A percentile compares a stretch with the other conserved stretches of the same genome.
These are phyloP conservation scores for Eumeta japonica DNA, from an alignment of 1,140 invertebrate species.

Conservation along the genomic window DNA sequence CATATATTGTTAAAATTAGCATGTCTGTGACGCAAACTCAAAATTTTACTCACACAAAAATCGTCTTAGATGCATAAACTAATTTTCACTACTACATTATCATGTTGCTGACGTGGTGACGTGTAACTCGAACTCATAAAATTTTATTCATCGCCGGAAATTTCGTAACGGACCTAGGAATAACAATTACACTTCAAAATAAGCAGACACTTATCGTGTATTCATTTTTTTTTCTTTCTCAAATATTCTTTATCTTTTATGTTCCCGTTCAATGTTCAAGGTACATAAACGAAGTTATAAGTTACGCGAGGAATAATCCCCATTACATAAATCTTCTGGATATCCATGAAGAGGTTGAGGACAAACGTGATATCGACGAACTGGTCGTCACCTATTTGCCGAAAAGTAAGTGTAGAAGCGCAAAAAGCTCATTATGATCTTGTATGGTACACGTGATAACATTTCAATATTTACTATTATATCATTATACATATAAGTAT, in stretches of 20 bases:
- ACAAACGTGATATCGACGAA: constrained; percentile 37
- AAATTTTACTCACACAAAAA: too few species aligned
- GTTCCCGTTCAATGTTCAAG: constrained; percentile 38
- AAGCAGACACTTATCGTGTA: neutral
- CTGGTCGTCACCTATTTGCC: constrained; percentile 23
- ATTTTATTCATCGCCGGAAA: too few species aligned
- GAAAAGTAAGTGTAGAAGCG: constrained; percentile 22
- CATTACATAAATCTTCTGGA: constrained; percentile 63
- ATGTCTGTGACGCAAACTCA: too few species aligned
- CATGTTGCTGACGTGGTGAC: too few species aligned
- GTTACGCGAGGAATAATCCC: constrained; percentile 58
- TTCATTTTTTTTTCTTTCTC: neutral
- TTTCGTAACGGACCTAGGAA: too few species aligned
- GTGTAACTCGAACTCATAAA: too few species aligned
- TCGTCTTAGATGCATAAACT: too few species aligned
- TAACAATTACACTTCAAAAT: neutral
- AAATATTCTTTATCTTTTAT: neutral
- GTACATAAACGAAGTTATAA: constrained; percentile 55
- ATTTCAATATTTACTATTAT: neutral
- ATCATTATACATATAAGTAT: neutral
- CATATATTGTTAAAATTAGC: too few species aligned
- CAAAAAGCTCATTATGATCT: neutral
- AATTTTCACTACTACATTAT: too few species aligned
- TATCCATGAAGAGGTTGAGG: constrained; percentile 54
- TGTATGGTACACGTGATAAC: neutral